These are phyloP conservation scores for Gallinago paraguaiae DNA, from an alignment of 2,113 vertebrate genomes.

Conservation along the genomic window DNA sequence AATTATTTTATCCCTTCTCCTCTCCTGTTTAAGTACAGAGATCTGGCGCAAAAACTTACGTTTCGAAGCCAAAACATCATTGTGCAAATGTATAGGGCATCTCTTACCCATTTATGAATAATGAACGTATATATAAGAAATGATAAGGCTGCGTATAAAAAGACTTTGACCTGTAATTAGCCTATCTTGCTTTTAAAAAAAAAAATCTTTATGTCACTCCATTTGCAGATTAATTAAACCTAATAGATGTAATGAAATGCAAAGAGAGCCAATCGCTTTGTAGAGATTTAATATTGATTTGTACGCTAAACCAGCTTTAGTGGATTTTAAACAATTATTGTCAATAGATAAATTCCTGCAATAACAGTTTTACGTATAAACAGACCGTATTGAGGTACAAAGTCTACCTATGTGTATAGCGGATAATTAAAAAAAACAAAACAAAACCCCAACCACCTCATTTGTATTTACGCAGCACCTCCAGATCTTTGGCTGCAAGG, in stretches of 20 bases:
- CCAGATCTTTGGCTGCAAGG: neutral
- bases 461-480: neutral
- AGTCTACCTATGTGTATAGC: neutral
- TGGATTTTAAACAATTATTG: conserved; percentile 34
- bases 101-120: neutral
- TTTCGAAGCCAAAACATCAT: neutral
- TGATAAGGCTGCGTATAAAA: neutral
- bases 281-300: conserved; percentile 33
- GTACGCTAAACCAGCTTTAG: neutral
- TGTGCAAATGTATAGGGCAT: neutral
- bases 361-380: neutral
- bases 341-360: neutral
- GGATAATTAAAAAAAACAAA: neutral
- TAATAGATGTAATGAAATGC: conserved; percentile 51
- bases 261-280: neutral
- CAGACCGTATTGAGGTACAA: neutral
- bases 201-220: conserved; percentile 25
- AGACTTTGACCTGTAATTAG: conserved; percentile 44
- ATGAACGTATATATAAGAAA: neutral
- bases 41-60: neutral
- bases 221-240: conserved; percentile 61
- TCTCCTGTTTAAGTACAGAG: neutral
- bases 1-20: neutral
- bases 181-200: neutral
- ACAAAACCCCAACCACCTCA: neutral